Evolutionary conservation across 37 sponge, comb jelly and placozoan genomes (phyloP).

Genomic region (Eunapius fragilis): DNA sequence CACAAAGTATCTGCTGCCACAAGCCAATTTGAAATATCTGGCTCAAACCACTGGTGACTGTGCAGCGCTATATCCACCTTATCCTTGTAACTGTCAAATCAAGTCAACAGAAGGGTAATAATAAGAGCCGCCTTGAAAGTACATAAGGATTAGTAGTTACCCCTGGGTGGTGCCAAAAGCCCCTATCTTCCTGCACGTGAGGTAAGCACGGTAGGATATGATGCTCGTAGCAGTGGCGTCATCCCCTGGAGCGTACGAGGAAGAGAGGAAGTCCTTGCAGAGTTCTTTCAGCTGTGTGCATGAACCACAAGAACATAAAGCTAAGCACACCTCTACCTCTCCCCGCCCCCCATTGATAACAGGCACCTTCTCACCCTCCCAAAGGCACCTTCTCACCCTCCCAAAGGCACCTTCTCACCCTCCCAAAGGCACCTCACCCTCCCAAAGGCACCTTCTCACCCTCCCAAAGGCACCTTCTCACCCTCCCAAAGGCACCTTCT

Average conservation of each 20-base stretch:
- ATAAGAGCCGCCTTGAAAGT: not conserved
- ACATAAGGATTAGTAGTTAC: not conserved
- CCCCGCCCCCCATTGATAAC: too few relatives aligned
- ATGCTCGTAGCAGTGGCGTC: not conserved
- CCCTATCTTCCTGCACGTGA: not conserved
- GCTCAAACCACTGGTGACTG: slow-evolving; percentile 54
- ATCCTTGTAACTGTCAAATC: not conserved
- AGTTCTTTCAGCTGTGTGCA: not conserved
- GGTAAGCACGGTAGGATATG: not conserved
- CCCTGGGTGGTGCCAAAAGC: not conserved
- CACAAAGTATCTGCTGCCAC: slow-evolving; percentile 6
- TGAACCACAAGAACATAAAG: too few relatives aligned
- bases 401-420: too few relatives aligned
- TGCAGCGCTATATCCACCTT: slow-evolving; percentile 1
- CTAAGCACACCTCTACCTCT: too few relatives aligned
- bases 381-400: too few relatives aligned
- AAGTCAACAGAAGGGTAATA: too few relatives aligned
- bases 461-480: too few relatives aligned
- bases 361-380: too few relatives aligned
- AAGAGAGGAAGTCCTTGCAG: not conserved
- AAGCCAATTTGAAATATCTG: slow-evolving; percentile 43
- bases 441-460: too few relatives aligned
- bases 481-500: too few relatives aligned
- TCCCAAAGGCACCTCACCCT: too few relatives aligned
- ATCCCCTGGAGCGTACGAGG: not conserved